A percentile compares a stretch with the other conserved stretches of the same genome.
Conservation (phyloP, 2,888 invertebrate genomes). For the Limnephilus lunatus region DNA sequence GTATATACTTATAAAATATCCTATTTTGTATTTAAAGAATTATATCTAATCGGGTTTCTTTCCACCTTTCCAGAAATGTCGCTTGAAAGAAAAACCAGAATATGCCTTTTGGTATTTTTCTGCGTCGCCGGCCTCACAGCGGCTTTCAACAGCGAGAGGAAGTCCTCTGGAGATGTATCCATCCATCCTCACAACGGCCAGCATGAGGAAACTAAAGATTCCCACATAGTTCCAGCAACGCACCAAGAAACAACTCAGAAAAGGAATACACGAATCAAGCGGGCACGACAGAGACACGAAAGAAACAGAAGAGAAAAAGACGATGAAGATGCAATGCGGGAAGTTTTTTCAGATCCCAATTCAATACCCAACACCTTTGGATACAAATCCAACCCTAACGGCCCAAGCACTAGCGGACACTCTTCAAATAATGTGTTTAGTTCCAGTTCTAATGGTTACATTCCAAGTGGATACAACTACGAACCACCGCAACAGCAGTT, state of each 20-base stretch:
- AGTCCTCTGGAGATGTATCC: not conserved
- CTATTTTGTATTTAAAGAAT: not conserved
- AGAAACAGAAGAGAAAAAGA: constrained; percentile 36
- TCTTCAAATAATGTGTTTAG: not conserved
- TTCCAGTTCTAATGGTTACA: not conserved
- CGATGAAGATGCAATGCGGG: not conserved
- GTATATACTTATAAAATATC: not conserved
- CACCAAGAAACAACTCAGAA: not conserved
- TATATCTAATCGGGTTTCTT: not conserved
- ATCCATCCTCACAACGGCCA: not conserved
- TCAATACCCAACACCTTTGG: not conserved
- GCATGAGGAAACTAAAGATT: not conserved
- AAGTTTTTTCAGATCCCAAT: not conserved
- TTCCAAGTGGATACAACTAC: not conserved
- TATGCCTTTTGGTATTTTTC: constrained; percentile 28
- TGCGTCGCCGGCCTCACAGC: constrained; percentile 19
- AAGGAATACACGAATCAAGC: not conserved
- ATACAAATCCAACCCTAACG: not conserved
- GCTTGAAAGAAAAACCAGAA: not conserved
- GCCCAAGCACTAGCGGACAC: not conserved
- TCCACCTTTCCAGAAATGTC: constrained; percentile 49
- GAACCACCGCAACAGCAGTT: not conserved
- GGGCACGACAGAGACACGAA: constrained; percentile 22
- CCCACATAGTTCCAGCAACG: not conserved
- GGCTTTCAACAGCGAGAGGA: constrained; percentile 36